These are phyloP conservation scores for Diadophis punctatus DNA, from an alignment of 2,113 vertebrate species.

Conservation along the genomic window DNA sequence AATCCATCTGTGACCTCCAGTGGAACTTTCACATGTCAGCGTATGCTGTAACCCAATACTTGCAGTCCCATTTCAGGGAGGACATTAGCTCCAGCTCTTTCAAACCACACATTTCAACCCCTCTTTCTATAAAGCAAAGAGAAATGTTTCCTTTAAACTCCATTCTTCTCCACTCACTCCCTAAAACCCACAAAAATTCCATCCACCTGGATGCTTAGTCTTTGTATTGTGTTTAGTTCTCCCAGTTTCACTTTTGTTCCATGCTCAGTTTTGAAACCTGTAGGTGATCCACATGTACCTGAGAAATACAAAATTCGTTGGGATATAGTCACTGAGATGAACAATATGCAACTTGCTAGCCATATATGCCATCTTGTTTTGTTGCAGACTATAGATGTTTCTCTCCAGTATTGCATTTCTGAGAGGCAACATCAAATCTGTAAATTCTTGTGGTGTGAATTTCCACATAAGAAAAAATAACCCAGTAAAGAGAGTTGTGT, in stretches of 20 bases:
- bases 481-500: neutral
- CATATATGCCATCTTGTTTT: neutral
- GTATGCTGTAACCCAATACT: slow-evolving; percentile 45
- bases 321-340: neutral
- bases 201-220: neutral
- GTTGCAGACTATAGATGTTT: neutral
- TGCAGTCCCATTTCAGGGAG: slow-evolving; percentile 8
- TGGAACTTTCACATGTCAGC: slow-evolving; percentile 38
- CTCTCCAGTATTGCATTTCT: neutral
- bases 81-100: neutral
- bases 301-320: neutral
- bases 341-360: neutral
- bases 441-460: neutral
- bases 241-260: neutral
- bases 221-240: neutral
- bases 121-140: neutral
- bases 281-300: neutral
- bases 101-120: neutral
- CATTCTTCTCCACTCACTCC: neutral
- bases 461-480: neutral
- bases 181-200: neutral
- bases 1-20: slow-evolving; percentile 48
- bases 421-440: neutral
- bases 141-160: slow-evolving; percentile 12
- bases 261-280: neutral